Evolutionary conservation across 2,113 vertebrate species (phyloP).

Genomic region (Phoenicopterus ruber): DNA sequence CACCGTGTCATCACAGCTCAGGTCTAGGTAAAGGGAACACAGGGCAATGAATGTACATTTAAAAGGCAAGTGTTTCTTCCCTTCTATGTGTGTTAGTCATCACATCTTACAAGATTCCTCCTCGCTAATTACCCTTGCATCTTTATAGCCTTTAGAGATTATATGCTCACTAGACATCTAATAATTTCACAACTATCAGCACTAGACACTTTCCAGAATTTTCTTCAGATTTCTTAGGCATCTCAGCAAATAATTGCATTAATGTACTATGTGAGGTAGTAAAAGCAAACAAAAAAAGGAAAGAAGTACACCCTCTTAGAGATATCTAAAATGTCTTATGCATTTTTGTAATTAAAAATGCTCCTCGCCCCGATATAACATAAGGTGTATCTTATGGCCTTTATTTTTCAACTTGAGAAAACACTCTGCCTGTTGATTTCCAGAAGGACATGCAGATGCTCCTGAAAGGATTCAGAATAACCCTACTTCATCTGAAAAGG

Average conservation of each 20-base stretch:
- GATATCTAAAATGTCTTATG: background rate
- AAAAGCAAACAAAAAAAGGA: background rate
- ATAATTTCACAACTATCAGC: background rate
- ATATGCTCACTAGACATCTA: background rate
- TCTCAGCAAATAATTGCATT: background rate
- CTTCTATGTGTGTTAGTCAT: background rate
- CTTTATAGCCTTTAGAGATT: background rate
- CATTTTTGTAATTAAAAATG: background rate
- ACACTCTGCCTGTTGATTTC: background rate
- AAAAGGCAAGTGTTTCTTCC: background rate
- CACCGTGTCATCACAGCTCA: background rate
- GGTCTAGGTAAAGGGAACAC: background rate
- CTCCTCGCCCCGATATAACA: rapidly evolving
- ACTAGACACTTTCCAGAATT: background rate
- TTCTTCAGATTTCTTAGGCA: background rate
- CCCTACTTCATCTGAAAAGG: background rate
- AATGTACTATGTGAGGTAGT: background rate
- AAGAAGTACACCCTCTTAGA: background rate
- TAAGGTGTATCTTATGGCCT: background rate
- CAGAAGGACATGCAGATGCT: background rate
- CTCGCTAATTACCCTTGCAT: background rate
- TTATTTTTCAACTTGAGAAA: background rate
- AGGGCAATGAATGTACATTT: background rate
- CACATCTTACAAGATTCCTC: background rate
- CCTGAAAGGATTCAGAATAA: background rate